Percentiles rank a stretch among this genome's conserved stretches.
Conservation (phyloP, 2,113 vertebrate genomes). For the Dissostichus mawsoni region DNA sequence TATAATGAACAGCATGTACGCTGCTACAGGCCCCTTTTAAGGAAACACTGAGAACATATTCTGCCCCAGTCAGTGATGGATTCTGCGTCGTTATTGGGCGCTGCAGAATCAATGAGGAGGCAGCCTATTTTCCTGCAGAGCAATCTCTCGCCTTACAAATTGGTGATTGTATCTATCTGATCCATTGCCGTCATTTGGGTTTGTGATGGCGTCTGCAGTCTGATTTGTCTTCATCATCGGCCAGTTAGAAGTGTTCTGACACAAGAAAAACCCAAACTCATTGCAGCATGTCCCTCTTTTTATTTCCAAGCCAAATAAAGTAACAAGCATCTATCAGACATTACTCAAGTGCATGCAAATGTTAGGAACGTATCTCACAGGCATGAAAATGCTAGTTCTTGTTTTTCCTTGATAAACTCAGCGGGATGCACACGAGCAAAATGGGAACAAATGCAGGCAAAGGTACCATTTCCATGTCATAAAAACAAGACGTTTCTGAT, state of each 20-base stretch:
- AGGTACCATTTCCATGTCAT: background rate
- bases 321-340: background rate
- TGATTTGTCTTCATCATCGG: slow-evolving; percentile 49
- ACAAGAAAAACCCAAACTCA: slow-evolving; percentile 19
- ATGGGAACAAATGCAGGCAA: background rate
- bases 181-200: slow-evolving; percentile 62
- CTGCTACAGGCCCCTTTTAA: slow-evolving; percentile 38
- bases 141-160: slow-evolving; percentile 60
- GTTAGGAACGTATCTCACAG: slow-evolving; percentile 3
- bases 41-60: slow-evolving; percentile 51
- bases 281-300: background rate
- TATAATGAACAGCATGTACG: slow-evolving; percentile 53
- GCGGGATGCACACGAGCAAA: background rate
- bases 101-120: slow-evolving; percentile 69
- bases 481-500: slow-evolving; percentile 7
- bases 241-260: slow-evolving; percentile 6
- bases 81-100: slow-evolving; percentile 60
- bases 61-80: slow-evolving; percentile 68
- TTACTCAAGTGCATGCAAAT: slow-evolving; percentile 10
- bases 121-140: slow-evolving; percentile 49
- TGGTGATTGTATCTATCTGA: slow-evolving; percentile 74
- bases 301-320: background rate
- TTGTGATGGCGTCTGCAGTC: slow-evolving; percentile 46
- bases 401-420: background rate
- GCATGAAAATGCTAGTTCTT: background rate